Percentiles rank a stretch among this genome's conserved stretches.
Conservation (phyloP, 1,140 invertebrate genomes). For the Heterodera carotae region DNA sequence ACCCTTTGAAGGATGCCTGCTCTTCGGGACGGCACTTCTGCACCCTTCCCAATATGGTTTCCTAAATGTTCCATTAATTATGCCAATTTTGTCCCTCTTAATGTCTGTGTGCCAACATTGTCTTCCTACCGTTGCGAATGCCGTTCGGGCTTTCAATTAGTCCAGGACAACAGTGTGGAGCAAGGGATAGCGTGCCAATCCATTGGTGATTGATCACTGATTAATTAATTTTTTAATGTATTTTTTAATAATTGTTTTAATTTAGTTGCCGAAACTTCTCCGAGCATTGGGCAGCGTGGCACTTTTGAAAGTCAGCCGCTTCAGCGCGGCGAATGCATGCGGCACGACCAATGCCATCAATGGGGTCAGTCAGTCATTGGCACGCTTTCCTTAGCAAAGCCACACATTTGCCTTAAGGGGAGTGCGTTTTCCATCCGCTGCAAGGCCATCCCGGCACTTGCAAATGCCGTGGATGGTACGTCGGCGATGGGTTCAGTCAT, state of each 20-base stretch:
- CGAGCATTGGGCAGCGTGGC: conserved; percentile 22
- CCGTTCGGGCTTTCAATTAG: conserved; percentile 33
- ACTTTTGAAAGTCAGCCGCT: neutral
- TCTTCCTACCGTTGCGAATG: conserved; percentile 44
- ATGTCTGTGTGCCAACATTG: conserved; percentile 20
- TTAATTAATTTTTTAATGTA: conserved; percentile 10
- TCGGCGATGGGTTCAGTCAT: conserved; percentile 51
- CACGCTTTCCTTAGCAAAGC: too few relatives aligned
- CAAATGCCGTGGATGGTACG: conserved; percentile 56
- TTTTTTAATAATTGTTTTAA: neutral
- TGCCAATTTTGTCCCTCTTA: neutral
- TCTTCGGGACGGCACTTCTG: conserved; percentile 39
- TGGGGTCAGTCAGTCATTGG: conserved; percentile 40
- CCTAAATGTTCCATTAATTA: neutral
- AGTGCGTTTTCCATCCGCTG: conserved; percentile 42
- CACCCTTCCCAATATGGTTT: conserved; percentile 41
- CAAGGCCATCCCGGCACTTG: conserved; percentile 35
- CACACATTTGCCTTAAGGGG: conserved; percentile 6
- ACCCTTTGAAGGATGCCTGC: conserved; percentile 26
- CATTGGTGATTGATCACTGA: conserved; percentile 25
- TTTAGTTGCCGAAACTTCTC: conserved; percentile 8
- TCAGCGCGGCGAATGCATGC: conserved; percentile 32
- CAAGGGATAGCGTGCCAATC: conserved; percentile 34
- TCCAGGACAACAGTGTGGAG: conserved; percentile 34
- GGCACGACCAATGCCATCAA: conserved; percentile 53